Base-by-base conservation (phyloP, 2,888 invertebrate species). In the Spicauda simplicius region DNA sequence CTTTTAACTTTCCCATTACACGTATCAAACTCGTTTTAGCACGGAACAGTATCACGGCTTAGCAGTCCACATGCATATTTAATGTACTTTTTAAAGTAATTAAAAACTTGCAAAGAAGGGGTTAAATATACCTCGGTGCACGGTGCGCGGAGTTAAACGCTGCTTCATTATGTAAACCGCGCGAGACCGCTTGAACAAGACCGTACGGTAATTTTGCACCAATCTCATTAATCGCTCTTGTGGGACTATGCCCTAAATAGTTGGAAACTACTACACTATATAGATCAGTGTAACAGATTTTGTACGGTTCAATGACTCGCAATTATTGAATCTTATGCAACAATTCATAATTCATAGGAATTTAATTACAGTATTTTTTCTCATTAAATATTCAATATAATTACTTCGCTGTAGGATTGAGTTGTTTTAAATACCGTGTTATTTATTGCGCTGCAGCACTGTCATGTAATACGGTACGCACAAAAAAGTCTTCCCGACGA, bases 221-320 rank as follows among this genome's bases (percentile, higher is more conserved):
- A 59, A 66, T 66, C 66, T 66, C 60, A 66, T 66, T 66, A 66
- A 66, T 66, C 53, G 60, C 66, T 61, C 66, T 56, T 52, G 60
- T 67, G 66, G 61, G 61, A 55, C 50, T 59, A 50, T 50, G 50
- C 67, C 48, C 61, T 67, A 67, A 60, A 55, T 65, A 59, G 59
- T 65, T 33, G 19, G 16, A 20, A 19, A 60, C 45, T 45, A 5
- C n/a, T n/a, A n/a, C n/a, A n/a, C 5, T 11, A 0, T 1, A 41
- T 11, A 41, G 33, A 2, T 25, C 14, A 41, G 41, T 14, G 14
- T 33, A 41, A 41, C 41, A 41, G 2, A 41, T 41, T 41, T 12
- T 37, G 12, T 37, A 12, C 37, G 37, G 37, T 4, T 37, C 37
- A 37, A 37, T 37, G 12, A 12, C 11, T 37, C 12, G 12, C 12